Evolutionary conservation across 2,113 vertebrate species (phyloP).

Genomic region (Elachura formosa): DNA sequence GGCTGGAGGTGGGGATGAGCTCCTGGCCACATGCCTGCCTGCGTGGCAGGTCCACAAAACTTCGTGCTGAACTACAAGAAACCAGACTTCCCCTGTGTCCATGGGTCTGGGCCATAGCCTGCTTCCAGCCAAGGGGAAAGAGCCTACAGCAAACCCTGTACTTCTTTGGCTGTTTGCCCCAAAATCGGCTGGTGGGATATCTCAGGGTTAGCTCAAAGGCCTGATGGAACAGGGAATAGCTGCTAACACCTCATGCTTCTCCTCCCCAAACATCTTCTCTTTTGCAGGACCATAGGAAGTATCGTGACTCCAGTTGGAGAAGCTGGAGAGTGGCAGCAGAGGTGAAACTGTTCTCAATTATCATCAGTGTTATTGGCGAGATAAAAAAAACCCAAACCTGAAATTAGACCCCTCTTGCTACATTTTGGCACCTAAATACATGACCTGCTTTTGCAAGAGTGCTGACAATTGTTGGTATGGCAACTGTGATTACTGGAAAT

Average conservation of each 20-base stretch:
- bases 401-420: conserved; percentile 47
- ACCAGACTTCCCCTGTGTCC: background rate
- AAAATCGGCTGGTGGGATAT: background rate
- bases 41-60: background rate
- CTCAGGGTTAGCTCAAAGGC: background rate
- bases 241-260: background rate
- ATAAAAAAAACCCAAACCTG: background rate
- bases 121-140: background rate
- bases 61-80: background rate
- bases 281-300: background rate
- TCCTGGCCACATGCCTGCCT: accelerated
- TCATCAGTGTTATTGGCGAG: background rate
- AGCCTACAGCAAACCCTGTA: background rate
- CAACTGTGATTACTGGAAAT: conserved; percentile 61
- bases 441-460: conserved; percentile 61
- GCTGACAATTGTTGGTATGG: conserved; percentile 54
- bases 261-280: background rate
- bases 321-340: background rate
- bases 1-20: background rate
- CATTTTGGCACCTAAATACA: conserved; percentile 45
- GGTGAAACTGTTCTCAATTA: conserved; percentile 12
- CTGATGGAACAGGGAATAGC: background rate
- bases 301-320: background rate
- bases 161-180: background rate
- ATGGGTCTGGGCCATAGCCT: background rate